Conservation (phyloP, 2,113 vertebrate genomes). For the Piaya cayana region DNA sequence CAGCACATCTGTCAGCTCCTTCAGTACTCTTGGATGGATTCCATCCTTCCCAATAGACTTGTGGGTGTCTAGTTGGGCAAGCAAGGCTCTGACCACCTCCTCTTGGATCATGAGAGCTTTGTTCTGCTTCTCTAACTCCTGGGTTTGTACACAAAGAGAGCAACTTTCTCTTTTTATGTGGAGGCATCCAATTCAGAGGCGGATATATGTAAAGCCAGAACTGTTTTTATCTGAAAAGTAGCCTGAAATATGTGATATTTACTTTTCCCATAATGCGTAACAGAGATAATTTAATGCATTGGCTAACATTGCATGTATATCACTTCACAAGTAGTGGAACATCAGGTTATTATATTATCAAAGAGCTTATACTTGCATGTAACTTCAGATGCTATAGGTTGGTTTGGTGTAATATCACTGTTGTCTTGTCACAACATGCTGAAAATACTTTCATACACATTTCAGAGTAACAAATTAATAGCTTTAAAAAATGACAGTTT, state of each 20-base stretch:
- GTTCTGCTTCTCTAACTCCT: too few relatives aligned
- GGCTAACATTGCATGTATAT: neutral
- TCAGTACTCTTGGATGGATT: too few relatives aligned
- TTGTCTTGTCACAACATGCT: neutral
- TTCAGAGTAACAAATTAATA: neutral
- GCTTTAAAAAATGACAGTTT: neutral
- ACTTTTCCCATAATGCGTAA: neutral
- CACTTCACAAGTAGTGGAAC: neutral
- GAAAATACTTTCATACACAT: neutral
- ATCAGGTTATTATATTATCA: fast-evolving
- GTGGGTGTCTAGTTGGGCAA: too few relatives aligned
- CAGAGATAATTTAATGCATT: neutral
- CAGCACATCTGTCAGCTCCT: too few relatives aligned
- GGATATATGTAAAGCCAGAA: neutral
- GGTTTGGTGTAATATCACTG: neutral
- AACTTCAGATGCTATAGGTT: neutral
- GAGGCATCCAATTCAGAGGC: neutral
- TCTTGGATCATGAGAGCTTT: too few relatives aligned
- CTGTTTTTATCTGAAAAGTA: neutral
- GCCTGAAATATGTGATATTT: neutral
- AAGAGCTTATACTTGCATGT: neutral
- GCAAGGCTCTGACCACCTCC: too few relatives aligned
- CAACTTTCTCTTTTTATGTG: neutral
- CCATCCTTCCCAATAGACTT: too few relatives aligned
- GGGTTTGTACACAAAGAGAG: too few relatives aligned